Base-by-base conservation (phyloP, 2,113 vertebrate species). In the Motacilla alba region DNA sequence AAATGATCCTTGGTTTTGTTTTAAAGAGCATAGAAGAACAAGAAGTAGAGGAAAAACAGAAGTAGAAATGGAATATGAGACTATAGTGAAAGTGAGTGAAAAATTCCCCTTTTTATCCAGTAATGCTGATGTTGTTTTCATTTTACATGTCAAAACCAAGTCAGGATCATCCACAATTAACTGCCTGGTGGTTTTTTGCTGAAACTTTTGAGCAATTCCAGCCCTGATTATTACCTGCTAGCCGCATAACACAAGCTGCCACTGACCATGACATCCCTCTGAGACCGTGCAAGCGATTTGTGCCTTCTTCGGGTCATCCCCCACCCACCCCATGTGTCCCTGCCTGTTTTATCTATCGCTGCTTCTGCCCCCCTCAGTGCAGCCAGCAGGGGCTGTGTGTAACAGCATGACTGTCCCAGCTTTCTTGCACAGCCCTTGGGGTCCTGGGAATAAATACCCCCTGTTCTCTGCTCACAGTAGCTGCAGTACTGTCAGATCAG, bases 81-180 rank as follows among this genome's bases (percentile, higher is more conserved):
- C 97, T 97, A 96, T 97, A 97, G 97, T 97, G 97, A 97, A 97
- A 97, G 97, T 97, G 97, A 97, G 97, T 97, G 97, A 96, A 97
- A 96, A 84, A 31, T 97, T 97, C 97, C 96, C 97, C 97, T 97
- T 97, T 96, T 94, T 97, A 96, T 95, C 92, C 70, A 97, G 97
- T 97, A 96, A 93, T 96, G 94, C 95, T 97, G 92, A 96, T 96
- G 95, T 96, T 96, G 95, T 95, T 97, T 96, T 95, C 82, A 94
- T 97, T 96, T 96, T 95, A 83, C 87, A 73, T 96, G 96, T 97
- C 95, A 90, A 93, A 96, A 92, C 86, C 31, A 86, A 96, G 95
- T 93, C 64, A 91, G 93, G 91, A 94, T 59, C 15, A 15, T 90
- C 82, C 90, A 87, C 94, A 66, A 82, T 77, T 92, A 91, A 96